These are phyloP conservation scores for Rhopalosiphum maidis DNA, from an alignment of 1,140 invertebrate genomes.

Conservation along the genomic window DNA sequence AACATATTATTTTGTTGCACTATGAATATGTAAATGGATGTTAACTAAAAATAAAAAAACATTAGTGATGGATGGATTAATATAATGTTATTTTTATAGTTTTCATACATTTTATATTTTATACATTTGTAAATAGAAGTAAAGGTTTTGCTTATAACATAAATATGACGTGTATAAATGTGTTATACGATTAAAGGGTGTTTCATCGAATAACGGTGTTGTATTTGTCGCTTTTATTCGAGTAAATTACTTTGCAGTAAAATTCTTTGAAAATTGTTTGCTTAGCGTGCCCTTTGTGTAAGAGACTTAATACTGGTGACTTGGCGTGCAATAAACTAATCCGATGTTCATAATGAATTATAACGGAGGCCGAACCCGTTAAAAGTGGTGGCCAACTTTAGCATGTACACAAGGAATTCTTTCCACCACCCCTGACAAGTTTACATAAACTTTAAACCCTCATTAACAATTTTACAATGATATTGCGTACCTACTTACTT, in stretches of 20 bases:
- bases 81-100: not conserved
- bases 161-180: not conserved
- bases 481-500: not conserved
- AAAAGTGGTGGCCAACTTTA: constrained; percentile 12
- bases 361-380: not conserved
- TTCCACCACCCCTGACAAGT: not conserved
- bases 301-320: constrained; percentile 27
- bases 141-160: not conserved
- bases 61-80: not conserved
- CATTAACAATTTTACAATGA: not conserved
- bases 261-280: constrained; percentile 39
- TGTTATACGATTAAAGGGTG: not conserved
- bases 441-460: not conserved
- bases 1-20: not conserved
- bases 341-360: constrained; percentile 30
- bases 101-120: not conserved
- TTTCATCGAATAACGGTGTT: not conserved
- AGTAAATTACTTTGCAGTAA: not conserved
- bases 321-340: constrained; percentile 31
- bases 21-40: too few species aligned
- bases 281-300: not conserved
- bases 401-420: not conserved
- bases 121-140: not conserved
- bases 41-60: not conserved
- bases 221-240: constrained; percentile 20